Evolutionary conservation across 2,888 invertebrate species (phyloP).

Genomic region (Lasius fuliginosus): DNA sequence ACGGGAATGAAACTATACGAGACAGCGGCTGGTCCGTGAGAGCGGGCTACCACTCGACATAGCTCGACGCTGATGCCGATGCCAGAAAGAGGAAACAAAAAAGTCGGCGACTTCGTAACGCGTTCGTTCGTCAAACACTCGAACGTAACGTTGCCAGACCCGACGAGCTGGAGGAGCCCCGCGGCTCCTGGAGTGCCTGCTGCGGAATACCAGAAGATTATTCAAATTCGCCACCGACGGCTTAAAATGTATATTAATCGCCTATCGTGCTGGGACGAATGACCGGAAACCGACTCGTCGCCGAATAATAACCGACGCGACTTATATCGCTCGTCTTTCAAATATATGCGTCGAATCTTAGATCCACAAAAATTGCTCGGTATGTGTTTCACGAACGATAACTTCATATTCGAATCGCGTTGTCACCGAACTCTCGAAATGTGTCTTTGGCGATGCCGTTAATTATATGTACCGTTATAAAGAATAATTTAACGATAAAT

Average conservation of each 20-base stretch:
- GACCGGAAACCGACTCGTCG: slow-evolving; percentile 47
- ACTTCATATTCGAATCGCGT: background rate
- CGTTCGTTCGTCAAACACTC: slow-evolving; percentile 85
- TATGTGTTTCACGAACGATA: background rate
- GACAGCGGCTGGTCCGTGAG: slow-evolving; percentile 73
- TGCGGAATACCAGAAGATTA: slow-evolving; percentile 83
- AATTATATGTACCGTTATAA: background rate
- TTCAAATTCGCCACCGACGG: slow-evolving; percentile 84
- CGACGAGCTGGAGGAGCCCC: slow-evolving; percentile 69
- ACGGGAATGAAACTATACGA: slow-evolving; percentile 52
- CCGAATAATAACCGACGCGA: slow-evolving; percentile 37
- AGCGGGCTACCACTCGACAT: slow-evolving; percentile 81
- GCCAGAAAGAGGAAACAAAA: slow-evolving; percentile 83
- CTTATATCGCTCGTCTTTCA: slow-evolving; percentile 24
- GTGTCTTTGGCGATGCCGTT: background rate
- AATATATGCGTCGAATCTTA: background rate
- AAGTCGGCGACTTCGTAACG: slow-evolving; percentile 80
- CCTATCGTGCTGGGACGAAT: slow-evolving; percentile 43
- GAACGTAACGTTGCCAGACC: slow-evolving; percentile 84
- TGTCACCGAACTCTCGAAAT: slow-evolving; percentile 3
- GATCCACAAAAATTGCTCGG: slow-evolving; percentile 26
- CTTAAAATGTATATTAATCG: slow-evolving; percentile 84
- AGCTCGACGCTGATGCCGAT: slow-evolving; percentile 83
- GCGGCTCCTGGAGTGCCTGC: slow-evolving; percentile 83
- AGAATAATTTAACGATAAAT: background rate